phyloP scores from a whole-genome alignment of 2,113 vertebrate species.

The Podocnemis expansa region DNA sequence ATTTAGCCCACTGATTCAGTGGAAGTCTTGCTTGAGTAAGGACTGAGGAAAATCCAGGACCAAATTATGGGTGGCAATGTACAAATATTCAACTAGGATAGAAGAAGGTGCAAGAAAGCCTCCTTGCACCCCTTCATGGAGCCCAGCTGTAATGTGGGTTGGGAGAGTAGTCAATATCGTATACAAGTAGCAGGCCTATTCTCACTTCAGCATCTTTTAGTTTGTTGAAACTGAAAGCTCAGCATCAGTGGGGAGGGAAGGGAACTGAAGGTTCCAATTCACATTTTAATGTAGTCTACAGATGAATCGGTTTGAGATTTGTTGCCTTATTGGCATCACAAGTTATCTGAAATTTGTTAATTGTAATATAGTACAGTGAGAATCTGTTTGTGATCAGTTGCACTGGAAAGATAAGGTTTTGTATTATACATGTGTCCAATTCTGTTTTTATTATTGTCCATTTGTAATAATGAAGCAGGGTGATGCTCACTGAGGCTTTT shows the following conservation, averaged over 20 bases:
- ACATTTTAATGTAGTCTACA: not conserved
- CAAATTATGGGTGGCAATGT: no score
- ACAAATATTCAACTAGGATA: not conserved
- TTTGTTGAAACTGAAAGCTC: not conserved
- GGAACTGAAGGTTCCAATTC: not conserved
- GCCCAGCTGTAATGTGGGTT: rapidly evolving
- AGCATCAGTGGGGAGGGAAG: not conserved
- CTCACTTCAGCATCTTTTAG: not conserved
- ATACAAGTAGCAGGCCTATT: not conserved
- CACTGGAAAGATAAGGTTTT: not conserved
- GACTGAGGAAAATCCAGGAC: not conserved
- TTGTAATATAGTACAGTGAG: rapidly evolving
- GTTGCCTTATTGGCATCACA: no score
- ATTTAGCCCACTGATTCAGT: no score
- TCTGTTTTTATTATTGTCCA: not conserved
- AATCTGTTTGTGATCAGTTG: not conserved
- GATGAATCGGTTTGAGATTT: not conserved
- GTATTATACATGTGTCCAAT: not conserved
- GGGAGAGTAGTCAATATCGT: not conserved
- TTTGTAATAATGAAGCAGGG: not conserved
- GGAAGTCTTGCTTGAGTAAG: no score
- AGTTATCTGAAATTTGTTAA: not conserved
- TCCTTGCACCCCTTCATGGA: not conserved
- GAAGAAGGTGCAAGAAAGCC: not conserved
- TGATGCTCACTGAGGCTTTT: not conserved